Percentiles rank a stretch among this genome's conserved stretches.
Evolutionary conservation across 2,888 invertebrate genomes (phyloP).

Genomic region (Chrysomela aeneicollis): DNA sequence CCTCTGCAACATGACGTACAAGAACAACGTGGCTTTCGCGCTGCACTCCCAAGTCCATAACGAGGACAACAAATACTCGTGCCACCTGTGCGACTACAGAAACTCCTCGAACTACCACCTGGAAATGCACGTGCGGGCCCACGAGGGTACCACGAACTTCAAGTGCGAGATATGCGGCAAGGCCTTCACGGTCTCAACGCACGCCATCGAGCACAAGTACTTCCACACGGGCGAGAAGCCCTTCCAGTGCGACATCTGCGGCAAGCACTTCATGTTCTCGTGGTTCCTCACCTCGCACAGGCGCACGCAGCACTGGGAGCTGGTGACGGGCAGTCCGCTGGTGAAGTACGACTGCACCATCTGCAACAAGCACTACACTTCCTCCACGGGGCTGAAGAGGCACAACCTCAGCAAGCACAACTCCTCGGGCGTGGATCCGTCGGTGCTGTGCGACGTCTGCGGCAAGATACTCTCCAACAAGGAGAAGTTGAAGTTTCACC

Average conservation of each 20-base stretch:
- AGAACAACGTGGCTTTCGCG: slow-evolving; percentile 54
- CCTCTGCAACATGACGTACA: slow-evolving; percentile 53
- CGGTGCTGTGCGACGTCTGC: slow-evolving; percentile 67
- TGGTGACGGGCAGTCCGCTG: slow-evolving; percentile 58
- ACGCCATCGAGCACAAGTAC: slow-evolving; percentile 61
- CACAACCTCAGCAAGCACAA: slow-evolving; percentile 61
- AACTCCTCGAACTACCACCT: slow-evolving; percentile 54
- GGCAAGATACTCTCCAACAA: slow-evolving; percentile 64
- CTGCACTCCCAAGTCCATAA: slow-evolving; percentile 54
- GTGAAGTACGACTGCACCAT: slow-evolving; percentile 58
- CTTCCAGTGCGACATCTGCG: slow-evolving; percentile 63
- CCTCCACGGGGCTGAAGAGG: slow-evolving; percentile 52
- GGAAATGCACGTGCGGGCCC: slow-evolving; percentile 60
- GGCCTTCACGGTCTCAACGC: slow-evolving; percentile 62
- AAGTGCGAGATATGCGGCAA: slow-evolving; percentile 62
- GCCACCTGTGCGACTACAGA: slow-evolving; percentile 54
- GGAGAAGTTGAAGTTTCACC: slow-evolving; percentile 65
- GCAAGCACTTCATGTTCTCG: slow-evolving; percentile 64
- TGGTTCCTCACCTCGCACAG: slow-evolving; percentile 66
- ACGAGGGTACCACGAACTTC: slow-evolving; percentile 61
- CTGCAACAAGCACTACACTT: slow-evolving; percentile 58
- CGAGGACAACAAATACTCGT: slow-evolving; percentile 51
- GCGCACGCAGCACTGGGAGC: slow-evolving; percentile 63
- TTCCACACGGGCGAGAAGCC: slow-evolving; percentile 66
- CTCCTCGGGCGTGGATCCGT: slow-evolving; percentile 50